phyloP scores from a whole-genome alignment of 1,140 invertebrate species.

The Vanessa atalanta region DNA sequence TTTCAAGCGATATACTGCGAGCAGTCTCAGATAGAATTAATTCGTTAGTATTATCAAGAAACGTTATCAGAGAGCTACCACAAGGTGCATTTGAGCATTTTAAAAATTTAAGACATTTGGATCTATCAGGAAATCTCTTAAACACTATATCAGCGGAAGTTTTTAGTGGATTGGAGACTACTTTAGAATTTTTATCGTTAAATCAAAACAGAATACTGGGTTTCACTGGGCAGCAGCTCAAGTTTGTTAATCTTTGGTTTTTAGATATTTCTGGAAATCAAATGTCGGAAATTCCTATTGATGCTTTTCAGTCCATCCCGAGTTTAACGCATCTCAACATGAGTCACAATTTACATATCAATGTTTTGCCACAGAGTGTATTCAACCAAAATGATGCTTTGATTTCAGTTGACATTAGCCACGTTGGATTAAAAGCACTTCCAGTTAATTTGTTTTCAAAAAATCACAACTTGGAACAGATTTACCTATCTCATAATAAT shows the following conservation, averaged over 20 bases:
- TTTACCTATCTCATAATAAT: conserved; percentile 85
- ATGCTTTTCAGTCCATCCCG: conserved; percentile 86
- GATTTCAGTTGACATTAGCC: conserved; percentile 86
- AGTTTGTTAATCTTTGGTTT: conserved; percentile 84
- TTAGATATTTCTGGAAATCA: conserved; percentile 91
- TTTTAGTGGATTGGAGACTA: conserved; percentile 88
- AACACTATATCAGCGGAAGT: conserved; percentile 86
- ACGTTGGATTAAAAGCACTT: conserved; percentile 86
- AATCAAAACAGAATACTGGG: conserved; percentile 88
- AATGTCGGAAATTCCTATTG: conserved; percentile 85
- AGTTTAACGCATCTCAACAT: conserved; percentile 88
- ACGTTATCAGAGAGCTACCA: conserved; percentile 93
- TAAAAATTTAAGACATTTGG: conserved; percentile 86
- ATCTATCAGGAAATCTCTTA: conserved; percentile 90
- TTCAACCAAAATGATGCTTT: conserved; percentile 84
- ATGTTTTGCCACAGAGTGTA: conserved; percentile 81
- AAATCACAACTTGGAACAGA: conserved; percentile 83
- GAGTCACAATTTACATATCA: conserved; percentile 87
- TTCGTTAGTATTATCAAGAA: conserved; percentile 87
- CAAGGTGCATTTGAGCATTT: conserved; percentile 89
- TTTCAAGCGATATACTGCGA: conserved; percentile 89
- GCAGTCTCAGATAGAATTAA: conserved; percentile 84
- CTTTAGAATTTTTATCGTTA: conserved; percentile 86
- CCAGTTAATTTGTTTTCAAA: conserved; percentile 87
- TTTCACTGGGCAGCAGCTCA: conserved; percentile 84